Conservation (phyloP, 2,113 vertebrate species). For the Planiliza haematocheilus region DNA sequence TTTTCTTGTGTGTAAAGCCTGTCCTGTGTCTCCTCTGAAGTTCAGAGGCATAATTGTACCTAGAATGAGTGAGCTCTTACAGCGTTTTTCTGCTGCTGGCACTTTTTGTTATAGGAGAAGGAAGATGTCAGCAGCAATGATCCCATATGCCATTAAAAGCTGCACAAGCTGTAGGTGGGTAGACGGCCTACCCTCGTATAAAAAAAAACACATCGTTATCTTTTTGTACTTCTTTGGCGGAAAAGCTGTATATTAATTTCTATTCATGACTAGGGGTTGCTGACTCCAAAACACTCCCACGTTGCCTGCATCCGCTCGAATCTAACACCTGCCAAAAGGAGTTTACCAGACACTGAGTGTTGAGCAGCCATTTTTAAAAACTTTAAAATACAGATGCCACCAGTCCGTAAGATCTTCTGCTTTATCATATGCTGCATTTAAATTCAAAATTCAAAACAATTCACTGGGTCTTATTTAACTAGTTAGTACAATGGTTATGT, state of each 20-base stretch:
- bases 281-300: constrained; percentile 42
- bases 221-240: constrained; percentile 18
- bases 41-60: constrained; percentile 25
- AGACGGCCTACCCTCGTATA: constrained; percentile 16
- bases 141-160: constrained; percentile 53
- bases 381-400: constrained; percentile 6
- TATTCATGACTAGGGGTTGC: constrained; percentile 26
- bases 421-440: not conserved
- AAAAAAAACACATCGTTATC: constrained; percentile 61
- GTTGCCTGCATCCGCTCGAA: not conserved
- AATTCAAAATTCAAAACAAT: too few relatives aligned
- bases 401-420: not conserved
- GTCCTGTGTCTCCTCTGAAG: constrained; percentile 24
- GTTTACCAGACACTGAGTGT: constrained; percentile 4
- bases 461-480: not conserved
- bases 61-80: constrained; percentile 6
- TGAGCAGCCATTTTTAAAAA: constrained; percentile 10
- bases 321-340: constrained; percentile 42
- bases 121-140: constrained; percentile 41
- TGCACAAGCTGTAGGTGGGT: constrained; percentile 36
- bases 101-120: constrained; percentile 17
- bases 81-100: constrained; percentile 33
- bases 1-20: not conserved
- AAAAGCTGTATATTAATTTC: constrained; percentile 44
- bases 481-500: not conserved